These are phyloP conservation scores for Gambusia holbrooki DNA, from an alignment of 2,113 vertebrate genomes.

Conservation along the genomic window DNA sequence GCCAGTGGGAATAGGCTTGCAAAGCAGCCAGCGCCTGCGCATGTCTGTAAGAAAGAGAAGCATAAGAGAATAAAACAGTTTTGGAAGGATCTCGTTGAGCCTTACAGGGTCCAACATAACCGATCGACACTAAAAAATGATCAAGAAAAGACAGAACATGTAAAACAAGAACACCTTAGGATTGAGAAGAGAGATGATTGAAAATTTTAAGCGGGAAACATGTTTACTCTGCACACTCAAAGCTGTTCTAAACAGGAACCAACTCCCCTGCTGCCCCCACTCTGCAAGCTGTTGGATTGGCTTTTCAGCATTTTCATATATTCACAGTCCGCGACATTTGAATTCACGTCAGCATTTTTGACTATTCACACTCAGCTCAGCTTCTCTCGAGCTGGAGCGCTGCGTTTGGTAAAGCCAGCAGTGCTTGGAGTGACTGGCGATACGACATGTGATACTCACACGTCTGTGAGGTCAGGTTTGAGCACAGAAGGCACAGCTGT, in stretches of 20 bases:
- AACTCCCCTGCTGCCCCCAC: not conserved
- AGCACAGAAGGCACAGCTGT: conserved; percentile 96
- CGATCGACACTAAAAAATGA: too few relatives aligned
- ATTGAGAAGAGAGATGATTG: not conserved
- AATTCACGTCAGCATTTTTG: conserved; percentile 1
- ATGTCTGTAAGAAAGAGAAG: conserved; percentile 79
- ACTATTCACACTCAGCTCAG: not conserved
- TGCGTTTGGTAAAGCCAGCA: not conserved
- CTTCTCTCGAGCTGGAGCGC: not conserved
- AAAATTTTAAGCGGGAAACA: not conserved
- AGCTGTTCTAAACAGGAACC: not conserved
- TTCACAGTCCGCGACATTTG: not conserved
- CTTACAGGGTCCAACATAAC: too few relatives aligned
- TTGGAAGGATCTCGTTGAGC: too few relatives aligned
- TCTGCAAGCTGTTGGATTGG: not conserved
- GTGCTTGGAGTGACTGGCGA: not conserved
- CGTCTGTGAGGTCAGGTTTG: conserved; percentile 96
- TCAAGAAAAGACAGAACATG: not conserved
- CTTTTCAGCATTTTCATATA: not conserved
- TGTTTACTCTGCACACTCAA: conserved; percentile 1
- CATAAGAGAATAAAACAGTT: too few relatives aligned
- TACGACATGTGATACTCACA: conserved; percentile 84
- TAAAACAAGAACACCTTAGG: not conserved
- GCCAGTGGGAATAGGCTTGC: conserved; percentile 96
- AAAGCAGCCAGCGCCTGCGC: conserved; percentile 95